Evolutionary conservation across 2,888 invertebrate genomes (phyloP).

Genomic region (Endomychus coccineus): DNA sequence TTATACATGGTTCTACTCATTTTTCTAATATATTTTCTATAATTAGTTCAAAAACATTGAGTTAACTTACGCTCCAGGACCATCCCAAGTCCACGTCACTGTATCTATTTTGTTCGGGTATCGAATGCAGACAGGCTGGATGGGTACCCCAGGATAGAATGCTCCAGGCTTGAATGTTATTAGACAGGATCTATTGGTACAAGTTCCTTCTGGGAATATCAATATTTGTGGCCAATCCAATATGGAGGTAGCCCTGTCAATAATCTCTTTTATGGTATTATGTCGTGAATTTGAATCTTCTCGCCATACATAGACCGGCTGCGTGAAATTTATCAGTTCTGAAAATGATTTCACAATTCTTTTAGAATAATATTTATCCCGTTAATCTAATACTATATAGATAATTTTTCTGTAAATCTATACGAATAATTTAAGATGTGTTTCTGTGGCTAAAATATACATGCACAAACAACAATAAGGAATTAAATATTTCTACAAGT

Average conservation of each 20-base stretch:
- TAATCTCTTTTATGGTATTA: conserved; percentile 84
- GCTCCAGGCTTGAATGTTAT: conserved; percentile 89
- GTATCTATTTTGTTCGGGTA: conserved; percentile 87
- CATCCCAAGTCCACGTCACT: conserved; percentile 93
- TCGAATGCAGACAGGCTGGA: conserved; percentile 87
- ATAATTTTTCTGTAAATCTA: no score
- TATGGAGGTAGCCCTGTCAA: conserved; percentile 71
- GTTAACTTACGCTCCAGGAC: conserved; percentile 79
- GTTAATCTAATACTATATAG: no score
- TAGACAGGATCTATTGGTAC: conserved; percentile 86
- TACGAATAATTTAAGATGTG: no score
- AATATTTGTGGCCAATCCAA: conserved; percentile 89
- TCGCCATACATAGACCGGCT: conserved; percentile 90
- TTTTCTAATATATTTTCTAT: no score
- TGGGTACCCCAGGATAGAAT: conserved; percentile 91
- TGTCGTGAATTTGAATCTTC: conserved; percentile 89
- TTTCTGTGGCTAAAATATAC: no score
- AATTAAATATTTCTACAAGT: no score
- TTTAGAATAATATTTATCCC: no score
- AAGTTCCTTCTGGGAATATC: conserved; percentile 95
- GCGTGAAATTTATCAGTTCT: conserved; percentile 89
- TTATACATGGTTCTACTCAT: no score
- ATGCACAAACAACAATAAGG: no score
- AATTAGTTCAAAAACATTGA: no score
- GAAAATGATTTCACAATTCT: no score